Conservation (phyloP, 2,888 invertebrate genomes). For the Trissolcus japonicus region DNA sequence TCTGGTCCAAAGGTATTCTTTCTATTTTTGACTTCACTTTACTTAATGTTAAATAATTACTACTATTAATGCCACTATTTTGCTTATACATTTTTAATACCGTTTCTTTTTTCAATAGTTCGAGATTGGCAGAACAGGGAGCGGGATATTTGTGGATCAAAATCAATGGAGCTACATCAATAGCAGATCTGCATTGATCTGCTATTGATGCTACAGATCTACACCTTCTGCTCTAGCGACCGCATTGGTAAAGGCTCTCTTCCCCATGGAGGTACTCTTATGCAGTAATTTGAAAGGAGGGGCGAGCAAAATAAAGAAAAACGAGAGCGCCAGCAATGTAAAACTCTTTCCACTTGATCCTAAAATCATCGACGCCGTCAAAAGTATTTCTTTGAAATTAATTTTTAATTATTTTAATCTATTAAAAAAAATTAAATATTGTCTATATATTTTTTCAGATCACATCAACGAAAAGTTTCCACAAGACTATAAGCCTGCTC, state of each 20-base stretch:
- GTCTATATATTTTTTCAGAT: no score
- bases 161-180: not conserved
- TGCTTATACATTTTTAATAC: no score
- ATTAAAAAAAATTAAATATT: no score
- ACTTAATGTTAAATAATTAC: not conserved
- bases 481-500: no score
- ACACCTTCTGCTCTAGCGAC: conserved; percentile 13
- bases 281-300: conserved; percentile 30
- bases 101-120: conserved; percentile 19
- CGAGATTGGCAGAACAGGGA: conserved; percentile 21
- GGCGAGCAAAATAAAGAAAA: conserved; percentile 14
- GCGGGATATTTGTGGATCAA: not conserved
- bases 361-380: conserved; percentile 6
- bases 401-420: no score
- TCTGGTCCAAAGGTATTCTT: not conserved
- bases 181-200: no score
- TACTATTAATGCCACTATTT: no score
- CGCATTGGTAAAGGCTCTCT: conserved; percentile 16
- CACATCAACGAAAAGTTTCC: no score
- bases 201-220: no score
- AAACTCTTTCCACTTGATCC: conserved; percentile 14
- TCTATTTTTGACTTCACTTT: not conserved
- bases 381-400: no score
- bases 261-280: conserved; percentile 15
- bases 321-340: not conserved